Base-by-base conservation (phyloP, 2,888 invertebrate genomes). In the Eristalis tenax region DNA sequence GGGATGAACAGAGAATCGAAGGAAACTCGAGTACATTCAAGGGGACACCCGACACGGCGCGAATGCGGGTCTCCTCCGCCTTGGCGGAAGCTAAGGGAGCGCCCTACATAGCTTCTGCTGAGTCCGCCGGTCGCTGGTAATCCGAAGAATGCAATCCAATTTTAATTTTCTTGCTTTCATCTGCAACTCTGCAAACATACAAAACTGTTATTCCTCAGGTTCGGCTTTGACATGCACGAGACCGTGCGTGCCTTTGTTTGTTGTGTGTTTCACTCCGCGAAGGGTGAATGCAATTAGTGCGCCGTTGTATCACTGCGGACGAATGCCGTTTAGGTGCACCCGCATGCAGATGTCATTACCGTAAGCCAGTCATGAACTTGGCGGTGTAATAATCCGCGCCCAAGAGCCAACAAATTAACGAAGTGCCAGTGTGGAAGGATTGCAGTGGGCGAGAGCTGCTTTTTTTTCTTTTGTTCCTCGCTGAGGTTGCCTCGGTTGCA, bases 291-390 rank as follows among this genome's bases (percentile, higher is more conserved):
- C 86, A 86, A 86, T 86, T 86, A 82, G 70, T n/a, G 22, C 64
- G n/a, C 69, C 65, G 57, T 65, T 66, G 50, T 50, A 43, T 57
- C 18, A 43, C 70, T 70, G 40, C 69, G 61, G 11, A 38, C 73
- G 63, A 57, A 59, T 28, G 74, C 61, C 69, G 71, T 82, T 64
- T 56, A 56, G 26, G 59, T 68, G 38, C 4, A 22, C 26, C 40
- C 13, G 22, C 38, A 59, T 43, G 26, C 40, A 61, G 38, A 69
- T 81, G 77, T 78, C 82, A 85, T 85, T 80, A 76, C 28, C 80
- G 80, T 74, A 23, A 73, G 64, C 32, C 40, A 84, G 23, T 75
- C 82, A 70, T 83, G 86, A 86, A 86, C 83, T 86, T 86, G 86
- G 18, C 59, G 70, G 8, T 57, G 28, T 13, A 35, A 43, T 63